phyloP scores from a whole-genome alignment of 1,140 invertebrate species.

The Alviniconcha marisindica region DNA sequence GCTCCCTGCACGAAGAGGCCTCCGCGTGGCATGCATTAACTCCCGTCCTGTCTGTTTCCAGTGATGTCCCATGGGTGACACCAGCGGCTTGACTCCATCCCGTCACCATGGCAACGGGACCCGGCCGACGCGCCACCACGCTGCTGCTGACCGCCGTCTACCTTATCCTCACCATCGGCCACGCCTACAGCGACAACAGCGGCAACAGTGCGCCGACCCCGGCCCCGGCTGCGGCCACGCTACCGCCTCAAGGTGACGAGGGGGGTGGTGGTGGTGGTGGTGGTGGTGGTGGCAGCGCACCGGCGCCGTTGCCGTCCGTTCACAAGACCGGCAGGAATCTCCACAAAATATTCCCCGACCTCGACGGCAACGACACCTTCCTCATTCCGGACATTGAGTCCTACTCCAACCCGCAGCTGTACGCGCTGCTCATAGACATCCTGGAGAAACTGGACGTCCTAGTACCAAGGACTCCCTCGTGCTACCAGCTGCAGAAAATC shows the following conservation, averaged over 20 bases:
- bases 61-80: too few species aligned
- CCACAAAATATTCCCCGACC: background rate
- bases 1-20: too few species aligned
- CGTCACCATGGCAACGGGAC: background rate
- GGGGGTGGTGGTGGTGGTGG: background rate
- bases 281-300: background rate
- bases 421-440: constrained; percentile 29
- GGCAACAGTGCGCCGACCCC: background rate
- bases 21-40: too few species aligned
- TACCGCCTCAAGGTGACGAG: background rate
- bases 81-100: too few species aligned
- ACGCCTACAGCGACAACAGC: background rate
- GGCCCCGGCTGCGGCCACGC: background rate
- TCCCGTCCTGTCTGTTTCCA: too few species aligned
- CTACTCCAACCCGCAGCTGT: constrained; percentile 29
- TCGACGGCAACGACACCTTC: background rate
- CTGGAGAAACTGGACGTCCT: constrained; percentile 29
- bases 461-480: background rate
- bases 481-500: constrained; percentile 38
- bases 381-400: constrained; percentile 19
- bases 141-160: background rate
- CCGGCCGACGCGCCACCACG: background rate
- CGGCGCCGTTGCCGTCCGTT: background rate
- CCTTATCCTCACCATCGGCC: background rate
- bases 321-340: background rate